Evolutionary conservation across 2,888 invertebrate genomes (phyloP).

Genomic region (Acanthosepion pharaonis): DNA sequence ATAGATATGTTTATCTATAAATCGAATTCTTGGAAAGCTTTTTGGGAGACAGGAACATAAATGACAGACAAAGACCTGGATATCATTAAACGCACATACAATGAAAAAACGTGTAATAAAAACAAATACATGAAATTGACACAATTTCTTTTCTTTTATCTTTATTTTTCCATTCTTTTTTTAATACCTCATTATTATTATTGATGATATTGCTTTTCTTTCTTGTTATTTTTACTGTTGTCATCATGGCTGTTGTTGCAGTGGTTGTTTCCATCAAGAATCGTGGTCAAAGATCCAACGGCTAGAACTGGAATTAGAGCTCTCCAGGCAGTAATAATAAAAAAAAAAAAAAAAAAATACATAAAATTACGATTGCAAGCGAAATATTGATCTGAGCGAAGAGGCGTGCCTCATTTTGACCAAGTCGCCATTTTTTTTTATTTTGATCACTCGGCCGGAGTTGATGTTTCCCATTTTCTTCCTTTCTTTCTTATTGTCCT

Average conservation of each 20-base stretch:
- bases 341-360: no score
- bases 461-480: background rate
- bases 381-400: conserved; percentile 6
- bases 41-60: background rate
- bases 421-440: background rate
- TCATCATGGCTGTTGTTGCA: background rate
- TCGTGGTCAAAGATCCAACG: background rate
- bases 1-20: background rate
- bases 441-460: background rate
- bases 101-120: background rate
- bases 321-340: background rate
- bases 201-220: background rate
- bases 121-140: background rate
- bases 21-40: background rate
- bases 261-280: background rate
- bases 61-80: background rate
- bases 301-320: background rate
- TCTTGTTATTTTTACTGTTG: background rate
- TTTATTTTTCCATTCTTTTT: no score
- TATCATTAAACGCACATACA: background rate
- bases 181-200: background rate
- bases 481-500: background rate
- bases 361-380: no score
- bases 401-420: background rate
- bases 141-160: no score